phyloP scores from a whole-genome alignment of 2,888 invertebrate species.

The Poecilus cupreus region DNA sequence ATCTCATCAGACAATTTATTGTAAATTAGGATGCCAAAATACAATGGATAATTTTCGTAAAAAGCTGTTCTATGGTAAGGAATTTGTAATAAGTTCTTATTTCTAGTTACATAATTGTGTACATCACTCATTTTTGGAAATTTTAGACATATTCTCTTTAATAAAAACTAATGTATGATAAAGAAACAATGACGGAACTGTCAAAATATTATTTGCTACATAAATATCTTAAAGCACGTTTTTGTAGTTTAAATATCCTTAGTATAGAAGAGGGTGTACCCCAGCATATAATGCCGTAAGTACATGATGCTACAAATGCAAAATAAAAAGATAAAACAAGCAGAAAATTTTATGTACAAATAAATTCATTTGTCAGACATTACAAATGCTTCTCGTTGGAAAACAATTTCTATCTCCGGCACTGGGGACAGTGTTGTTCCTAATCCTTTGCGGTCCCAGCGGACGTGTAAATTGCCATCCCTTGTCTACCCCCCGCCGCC shows the following conservation, averaged over 20 bases:
- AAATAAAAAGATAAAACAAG: no score
- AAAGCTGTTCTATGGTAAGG: neutral
- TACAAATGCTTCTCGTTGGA: neutral
- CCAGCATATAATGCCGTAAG: no score
- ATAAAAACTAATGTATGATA: neutral
- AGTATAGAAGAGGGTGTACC: no score
- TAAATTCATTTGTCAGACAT: no score
- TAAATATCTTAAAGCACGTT: no score
- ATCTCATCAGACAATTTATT: neutral
- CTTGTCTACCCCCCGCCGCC: neutral
- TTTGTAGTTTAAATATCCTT: no score
- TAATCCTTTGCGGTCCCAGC: conserved; percentile 7
- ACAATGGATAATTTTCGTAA: neutral
- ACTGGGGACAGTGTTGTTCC: neutral
- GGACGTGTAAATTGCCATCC: conserved; percentile 31
- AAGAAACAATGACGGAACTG: neutral
- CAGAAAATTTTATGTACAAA: no score
- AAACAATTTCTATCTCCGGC: neutral
- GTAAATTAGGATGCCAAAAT: neutral
- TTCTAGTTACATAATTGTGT: neutral
- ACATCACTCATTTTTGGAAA: neutral
- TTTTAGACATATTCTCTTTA: neutral
- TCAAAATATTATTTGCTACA: neutral
- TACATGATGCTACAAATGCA: no score
- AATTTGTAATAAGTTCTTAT: neutral